phyloP scores from a whole-genome alignment of 2,113 vertebrate genomes.

The Alligator sinensis region DNA sequence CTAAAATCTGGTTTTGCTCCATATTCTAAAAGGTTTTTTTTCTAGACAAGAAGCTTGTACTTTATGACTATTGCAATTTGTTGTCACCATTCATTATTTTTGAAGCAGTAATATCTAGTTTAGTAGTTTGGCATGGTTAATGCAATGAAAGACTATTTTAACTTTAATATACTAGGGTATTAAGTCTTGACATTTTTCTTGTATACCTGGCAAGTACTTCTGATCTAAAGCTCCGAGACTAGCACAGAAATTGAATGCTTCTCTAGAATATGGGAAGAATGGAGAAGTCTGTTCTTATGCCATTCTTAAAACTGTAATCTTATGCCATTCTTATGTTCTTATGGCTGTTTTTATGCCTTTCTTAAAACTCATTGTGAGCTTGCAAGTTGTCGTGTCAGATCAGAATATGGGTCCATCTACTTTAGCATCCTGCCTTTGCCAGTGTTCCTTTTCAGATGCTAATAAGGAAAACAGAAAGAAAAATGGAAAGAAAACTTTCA shows the following conservation, averaged over 20 bases:
- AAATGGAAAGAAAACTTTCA: background rate
- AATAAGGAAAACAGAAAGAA: background rate
- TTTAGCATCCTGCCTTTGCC: background rate
- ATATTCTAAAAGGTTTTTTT: background rate
- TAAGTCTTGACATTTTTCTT: background rate
- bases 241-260: background rate
- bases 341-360: background rate
- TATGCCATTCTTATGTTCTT: background rate
- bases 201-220: background rate
- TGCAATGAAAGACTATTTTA: too few species aligned
- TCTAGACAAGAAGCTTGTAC: background rate
- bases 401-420: fast-evolving
- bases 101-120: background rate
- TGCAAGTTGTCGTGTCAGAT: fast-evolving
- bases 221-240: background rate
- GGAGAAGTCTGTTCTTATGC: background rate
- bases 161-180: background rate
- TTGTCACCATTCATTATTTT: background rate
- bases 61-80: background rate
- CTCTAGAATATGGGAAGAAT: background rate
- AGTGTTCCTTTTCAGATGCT: fast-evolving
- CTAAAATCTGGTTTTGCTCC: background rate
- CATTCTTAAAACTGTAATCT: background rate
- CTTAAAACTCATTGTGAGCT: background rate
- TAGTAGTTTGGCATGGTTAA: background rate